Conservation (phyloP, 1,140 invertebrate species). For the Pseudomyrmex gracilis region DNA sequence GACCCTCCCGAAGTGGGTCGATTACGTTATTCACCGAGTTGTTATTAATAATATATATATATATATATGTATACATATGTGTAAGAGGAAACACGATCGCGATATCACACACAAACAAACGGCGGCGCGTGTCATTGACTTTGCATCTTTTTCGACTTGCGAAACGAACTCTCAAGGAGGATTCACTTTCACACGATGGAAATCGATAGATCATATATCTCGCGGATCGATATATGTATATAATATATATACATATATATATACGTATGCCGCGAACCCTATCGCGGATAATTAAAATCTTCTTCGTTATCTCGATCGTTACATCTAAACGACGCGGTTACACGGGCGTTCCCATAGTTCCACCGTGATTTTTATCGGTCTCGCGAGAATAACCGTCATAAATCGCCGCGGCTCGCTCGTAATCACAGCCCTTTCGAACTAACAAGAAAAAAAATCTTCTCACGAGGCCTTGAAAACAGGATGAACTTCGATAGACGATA, state of each 20-base stretch:
- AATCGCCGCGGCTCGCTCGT: constrained; percentile 33
- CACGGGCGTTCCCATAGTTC: constrained; percentile 26
- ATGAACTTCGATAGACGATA: constrained; percentile 21
- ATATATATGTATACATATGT: not conserved
- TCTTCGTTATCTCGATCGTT: constrained; percentile 37
- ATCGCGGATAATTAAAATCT: constrained; percentile 56
- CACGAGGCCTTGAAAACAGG: constrained; percentile 14
- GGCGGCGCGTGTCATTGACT: constrained; percentile 16
- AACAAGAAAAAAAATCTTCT: constrained; percentile 2
- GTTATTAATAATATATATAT: not conserved
- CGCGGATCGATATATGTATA: constrained; percentile 37
- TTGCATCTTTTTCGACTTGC: constrained; percentile 51
- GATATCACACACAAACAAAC: not conserved
- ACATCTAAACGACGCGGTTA: constrained; percentile 46
- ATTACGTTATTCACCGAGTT: not conserved
- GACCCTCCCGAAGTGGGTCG: constrained; percentile 28
- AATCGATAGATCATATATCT: constrained; percentile 61
- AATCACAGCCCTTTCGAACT: constrained; percentile 43
- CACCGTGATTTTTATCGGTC: constrained; percentile 48
- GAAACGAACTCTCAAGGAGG: constrained; percentile 25
- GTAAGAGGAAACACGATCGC: not conserved
- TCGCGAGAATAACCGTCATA: constrained; percentile 9
- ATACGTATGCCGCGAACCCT: constrained; percentile 28
- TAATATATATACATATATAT: constrained; percentile 13
- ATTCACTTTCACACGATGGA: constrained; percentile 71